phyloP scores from a whole-genome alignment of 2,797 vertebrate genomes.

The Oreortyx pictus region DNA sequence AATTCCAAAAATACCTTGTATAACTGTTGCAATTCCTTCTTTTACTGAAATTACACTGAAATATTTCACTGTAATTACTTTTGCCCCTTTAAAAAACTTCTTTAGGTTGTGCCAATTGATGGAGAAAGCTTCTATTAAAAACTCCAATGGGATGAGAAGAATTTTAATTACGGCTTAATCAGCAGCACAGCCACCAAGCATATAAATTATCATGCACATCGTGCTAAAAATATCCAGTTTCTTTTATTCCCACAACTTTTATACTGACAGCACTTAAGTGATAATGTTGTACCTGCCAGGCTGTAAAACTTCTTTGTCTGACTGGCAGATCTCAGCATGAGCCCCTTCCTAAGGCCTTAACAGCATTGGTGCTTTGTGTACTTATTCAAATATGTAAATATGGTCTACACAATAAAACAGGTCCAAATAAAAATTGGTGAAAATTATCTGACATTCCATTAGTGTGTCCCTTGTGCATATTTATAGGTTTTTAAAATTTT shows the following conservation, averaged over 20 bases:
- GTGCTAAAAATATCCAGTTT: constrained; percentile 99
- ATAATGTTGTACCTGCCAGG: constrained; percentile 93
- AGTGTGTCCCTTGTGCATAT: constrained; percentile 99
- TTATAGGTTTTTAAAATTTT: constrained; percentile 81
- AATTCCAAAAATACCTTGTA: constrained; percentile 89
- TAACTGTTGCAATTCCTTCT: constrained; percentile 87
- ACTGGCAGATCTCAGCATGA: constrained; percentile 88
- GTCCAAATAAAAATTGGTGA: constrained; percentile 93
- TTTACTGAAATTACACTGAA: constrained; percentile 86
- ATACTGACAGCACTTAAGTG: constrained; percentile 95
- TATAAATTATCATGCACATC: constrained; percentile 99
- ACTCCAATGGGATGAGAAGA: constrained; percentile 92
- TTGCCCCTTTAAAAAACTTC: constrained; percentile 80
- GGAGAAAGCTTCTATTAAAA: constrained; percentile 87
- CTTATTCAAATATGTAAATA: constrained; percentile 97
- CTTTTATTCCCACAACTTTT: constrained; percentile 91
- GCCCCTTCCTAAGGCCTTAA: constrained; percentile 88
- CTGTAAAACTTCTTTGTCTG: constrained; percentile 82
- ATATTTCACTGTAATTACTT: constrained; percentile 85
- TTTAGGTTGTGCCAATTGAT: constrained; percentile 88
- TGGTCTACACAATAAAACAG: constrained; percentile 97
- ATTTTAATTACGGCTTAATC: constrained; percentile 98
- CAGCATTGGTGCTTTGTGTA: constrained; percentile 98
- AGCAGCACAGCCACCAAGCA: constrained; percentile 99
- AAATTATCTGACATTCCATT: constrained; percentile 93